Evolutionary conservation across 1,140 invertebrate species (phyloP).

Genomic region (Drosophila baimaii): DNA sequence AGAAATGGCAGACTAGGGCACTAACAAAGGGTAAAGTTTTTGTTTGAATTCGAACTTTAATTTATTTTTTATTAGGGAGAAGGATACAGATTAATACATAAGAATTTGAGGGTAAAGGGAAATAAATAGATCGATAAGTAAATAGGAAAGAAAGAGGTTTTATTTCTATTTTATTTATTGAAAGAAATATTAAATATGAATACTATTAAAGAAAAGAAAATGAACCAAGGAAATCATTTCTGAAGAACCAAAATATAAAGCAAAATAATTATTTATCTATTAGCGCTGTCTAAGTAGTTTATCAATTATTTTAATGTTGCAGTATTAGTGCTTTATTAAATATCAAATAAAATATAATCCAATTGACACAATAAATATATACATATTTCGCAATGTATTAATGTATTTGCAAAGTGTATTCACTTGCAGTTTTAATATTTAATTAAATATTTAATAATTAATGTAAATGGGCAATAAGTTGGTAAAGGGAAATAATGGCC

Average conservation of each 20-base stretch:
- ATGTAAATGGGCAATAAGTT: background rate
- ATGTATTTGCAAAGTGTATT: too few species aligned
- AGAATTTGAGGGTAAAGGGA: background rate
- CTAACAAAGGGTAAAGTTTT: background rate
- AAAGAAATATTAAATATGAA: background rate
- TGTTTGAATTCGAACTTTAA: background rate
- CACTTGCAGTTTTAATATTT: accelerated
- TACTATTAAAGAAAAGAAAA: too few species aligned
- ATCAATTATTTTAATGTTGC: background rate
- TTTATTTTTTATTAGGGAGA: background rate
- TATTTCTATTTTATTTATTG: background rate
- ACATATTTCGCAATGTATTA: too few species aligned
- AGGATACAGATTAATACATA: background rate
- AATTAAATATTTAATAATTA: background rate
- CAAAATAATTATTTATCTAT: background rate
- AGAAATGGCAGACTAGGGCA: background rate
- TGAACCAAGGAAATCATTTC: too few species aligned
- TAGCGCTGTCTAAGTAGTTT: too few species aligned
- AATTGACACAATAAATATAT: too few species aligned
- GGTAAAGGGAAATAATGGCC: too few species aligned
- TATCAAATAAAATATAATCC: background rate
- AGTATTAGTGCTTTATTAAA: background rate
- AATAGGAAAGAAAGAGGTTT: too few species aligned
- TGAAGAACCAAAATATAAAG: background rate
- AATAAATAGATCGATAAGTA: too few species aligned